Base-by-base conservation (phyloP, 2,888 invertebrate genomes). In the Lobophora halterata region DNA sequence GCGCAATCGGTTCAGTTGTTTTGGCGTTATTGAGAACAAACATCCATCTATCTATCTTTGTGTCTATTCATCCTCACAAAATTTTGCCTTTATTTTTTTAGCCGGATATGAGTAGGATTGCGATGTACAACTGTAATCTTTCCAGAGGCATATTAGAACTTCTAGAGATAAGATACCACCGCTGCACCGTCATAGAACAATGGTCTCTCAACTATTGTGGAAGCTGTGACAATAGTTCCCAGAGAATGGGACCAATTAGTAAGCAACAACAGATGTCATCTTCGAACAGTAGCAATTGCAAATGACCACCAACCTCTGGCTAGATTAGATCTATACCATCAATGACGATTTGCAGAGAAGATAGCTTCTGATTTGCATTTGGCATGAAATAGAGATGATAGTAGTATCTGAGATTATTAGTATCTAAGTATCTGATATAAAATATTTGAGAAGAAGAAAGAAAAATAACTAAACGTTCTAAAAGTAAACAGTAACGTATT, bases 301-400 rank as follows among this genome's bases (percentile, higher is more conserved):
- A 56, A 61, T 60, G 59, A 53, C 55, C 63, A 65, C 63, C 57
- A 55, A 48, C 57, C 34, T 32, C 27, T 36, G 25, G 54, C 61
- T 79, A 81, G 72, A 79, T 81, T 76, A 79, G 75, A 82, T 80
- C 79, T 71, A 76, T 66, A 71, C 79, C 77, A 80, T 69, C 65
- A 62, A 57, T 58, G 58, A 55, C 36, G 41, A 34, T 35, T 29
- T 5, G 18, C 26, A 10, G 26, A 24, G 5, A 21, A 23, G 9
- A 34, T 25, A n/a, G n/a, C n/a, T n/a, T 3, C 13, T 25, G 25
- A 1, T 7, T 13, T 1, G 8, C 5, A 26, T 13, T 26, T 23
- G 17, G 16, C n/a, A n/a, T n/a, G n/a, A n/a, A n/a, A n/a, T n/a
- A n/a, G n/a, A n/a, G n/a, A n/a, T n/a, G n/a, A n/a, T n/a, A n/a